phyloP scores from a whole-genome alignment of 2,113 vertebrate genomes.

The Rhabdornis inornatus region DNA sequence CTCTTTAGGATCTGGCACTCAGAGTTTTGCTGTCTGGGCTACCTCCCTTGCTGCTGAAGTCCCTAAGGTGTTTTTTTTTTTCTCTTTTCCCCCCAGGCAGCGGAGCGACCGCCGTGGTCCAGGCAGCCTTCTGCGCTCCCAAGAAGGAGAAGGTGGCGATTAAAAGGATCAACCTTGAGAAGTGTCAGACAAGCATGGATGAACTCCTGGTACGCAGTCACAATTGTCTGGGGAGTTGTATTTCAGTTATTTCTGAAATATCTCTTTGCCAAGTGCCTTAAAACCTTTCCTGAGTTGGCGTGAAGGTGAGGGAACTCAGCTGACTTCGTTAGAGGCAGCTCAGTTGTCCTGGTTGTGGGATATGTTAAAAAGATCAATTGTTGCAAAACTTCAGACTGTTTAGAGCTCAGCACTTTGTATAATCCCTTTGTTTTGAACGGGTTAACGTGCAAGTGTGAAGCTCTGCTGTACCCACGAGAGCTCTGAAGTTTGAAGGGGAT shows the following conservation, averaged over 20 bases:
- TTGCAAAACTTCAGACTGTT: neutral
- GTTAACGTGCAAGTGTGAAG: neutral
- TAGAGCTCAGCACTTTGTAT: neutral
- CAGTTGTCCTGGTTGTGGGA: neutral
- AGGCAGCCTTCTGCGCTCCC: slow-evolving; percentile 87
- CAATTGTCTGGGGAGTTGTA: neutral
- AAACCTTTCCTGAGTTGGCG: neutral
- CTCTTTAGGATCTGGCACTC: neutral
- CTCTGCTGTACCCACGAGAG: neutral
- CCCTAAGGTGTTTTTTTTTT: neutral
- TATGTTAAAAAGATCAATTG: neutral
- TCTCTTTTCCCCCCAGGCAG: slow-evolving; percentile 68
- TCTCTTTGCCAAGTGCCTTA: neutral
- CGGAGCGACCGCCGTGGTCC: slow-evolving; percentile 90
- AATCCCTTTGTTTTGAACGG: slow-evolving; percentile 11
- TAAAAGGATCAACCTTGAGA: slow-evolving; percentile 95
- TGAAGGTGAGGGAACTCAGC: neutral
- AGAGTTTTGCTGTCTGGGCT: neutral
- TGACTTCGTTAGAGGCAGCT: neutral
- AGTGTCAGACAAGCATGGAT: slow-evolving; percentile 97
- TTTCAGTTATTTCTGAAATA: neutral
- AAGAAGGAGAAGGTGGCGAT: slow-evolving; percentile 96
- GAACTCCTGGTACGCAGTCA: slow-evolving; percentile 85
- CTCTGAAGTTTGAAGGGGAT: neutral
- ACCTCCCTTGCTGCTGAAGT: neutral